Conservation (phyloP, 1,140 invertebrate species). For the Macrobrachium nipponense region DNA sequence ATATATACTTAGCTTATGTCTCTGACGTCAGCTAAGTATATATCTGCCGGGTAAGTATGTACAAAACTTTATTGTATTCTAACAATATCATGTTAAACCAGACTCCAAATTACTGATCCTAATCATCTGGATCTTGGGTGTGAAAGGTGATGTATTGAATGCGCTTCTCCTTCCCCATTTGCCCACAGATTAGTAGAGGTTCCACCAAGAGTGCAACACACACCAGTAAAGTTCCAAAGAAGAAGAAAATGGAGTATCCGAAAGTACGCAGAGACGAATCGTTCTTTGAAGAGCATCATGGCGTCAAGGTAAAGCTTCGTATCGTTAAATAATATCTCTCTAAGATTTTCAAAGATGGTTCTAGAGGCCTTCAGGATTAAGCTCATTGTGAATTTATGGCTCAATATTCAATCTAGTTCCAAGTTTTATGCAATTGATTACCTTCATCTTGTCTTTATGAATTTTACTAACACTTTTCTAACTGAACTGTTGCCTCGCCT, state of each 20-base stretch:
- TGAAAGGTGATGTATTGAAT: not conserved
- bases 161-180: not conserved
- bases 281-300: constrained; percentile 85
- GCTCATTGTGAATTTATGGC: not conserved
- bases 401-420: not conserved
- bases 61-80: too few relatives aligned
- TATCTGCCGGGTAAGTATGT: too few relatives aligned
- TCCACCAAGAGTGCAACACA: too few relatives aligned
- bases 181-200: too few relatives aligned
- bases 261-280: constrained; percentile 80
- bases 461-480: not conserved
- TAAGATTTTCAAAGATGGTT: not conserved
- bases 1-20: too few relatives aligned
- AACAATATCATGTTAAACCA: too few relatives aligned
- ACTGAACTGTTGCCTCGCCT: too few relatives aligned
- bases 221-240: not conserved
- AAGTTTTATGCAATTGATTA: too few relatives aligned
- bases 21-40: too few relatives aligned
- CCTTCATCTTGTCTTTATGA: too few relatives aligned
- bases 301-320: constrained; percentile 76
- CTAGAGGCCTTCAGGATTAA: not conserved
- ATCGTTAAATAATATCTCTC: not conserved
- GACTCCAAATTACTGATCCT: too few relatives aligned
- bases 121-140: too few relatives aligned
- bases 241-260: constrained; percentile 76